Conservation (phyloP, 2,888 invertebrate species). For the Meliscaeva auricollis region DNA sequence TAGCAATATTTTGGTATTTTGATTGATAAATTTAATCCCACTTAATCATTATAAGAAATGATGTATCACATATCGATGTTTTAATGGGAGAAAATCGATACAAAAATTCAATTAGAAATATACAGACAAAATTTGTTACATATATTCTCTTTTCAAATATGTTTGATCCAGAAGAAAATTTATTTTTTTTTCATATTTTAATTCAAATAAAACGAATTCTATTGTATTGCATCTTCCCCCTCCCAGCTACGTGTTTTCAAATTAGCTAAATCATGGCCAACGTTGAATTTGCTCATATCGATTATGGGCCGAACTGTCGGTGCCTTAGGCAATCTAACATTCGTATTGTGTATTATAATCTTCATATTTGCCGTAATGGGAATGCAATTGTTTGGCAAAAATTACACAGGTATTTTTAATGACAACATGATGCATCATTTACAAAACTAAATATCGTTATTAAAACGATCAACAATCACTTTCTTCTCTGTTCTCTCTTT, state of each 20-base stretch:
- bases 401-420: slow-evolving; percentile 89
- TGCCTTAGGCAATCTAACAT: slow-evolving; percentile 98
- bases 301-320: slow-evolving; percentile 99
- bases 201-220: slow-evolving; percentile 42
- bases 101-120: slow-evolving; percentile 2
- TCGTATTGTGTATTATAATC: slow-evolving; percentile 99
- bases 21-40: slow-evolving; percentile 9
- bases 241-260: slow-evolving; percentile 98
- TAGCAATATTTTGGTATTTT: slow-evolving; percentile 10
- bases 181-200: background rate
- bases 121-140: background rate
- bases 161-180: slow-evolving; percentile 35
- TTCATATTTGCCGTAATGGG: slow-evolving; percentile 99
- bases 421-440: slow-evolving; percentile 32
- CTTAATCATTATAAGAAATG: too few species aligned
- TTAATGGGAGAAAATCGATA: slow-evolving; percentile 14
- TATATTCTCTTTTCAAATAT: background rate
- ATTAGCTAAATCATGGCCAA: slow-evolving; percentile 99
- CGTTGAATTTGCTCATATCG: slow-evolving; percentile 98
- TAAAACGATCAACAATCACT: slow-evolving; percentile 5
- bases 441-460: slow-evolving; percentile 20
- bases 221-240: slow-evolving; percentile 70
- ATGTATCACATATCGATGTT: background rate
- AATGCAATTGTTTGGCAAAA: slow-evolving; percentile 99
- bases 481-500: slow-evolving; percentile 33